phyloP scores from a whole-genome alignment of 2,888 invertebrate genomes.

The Hydrotaea diabolus region DNA sequence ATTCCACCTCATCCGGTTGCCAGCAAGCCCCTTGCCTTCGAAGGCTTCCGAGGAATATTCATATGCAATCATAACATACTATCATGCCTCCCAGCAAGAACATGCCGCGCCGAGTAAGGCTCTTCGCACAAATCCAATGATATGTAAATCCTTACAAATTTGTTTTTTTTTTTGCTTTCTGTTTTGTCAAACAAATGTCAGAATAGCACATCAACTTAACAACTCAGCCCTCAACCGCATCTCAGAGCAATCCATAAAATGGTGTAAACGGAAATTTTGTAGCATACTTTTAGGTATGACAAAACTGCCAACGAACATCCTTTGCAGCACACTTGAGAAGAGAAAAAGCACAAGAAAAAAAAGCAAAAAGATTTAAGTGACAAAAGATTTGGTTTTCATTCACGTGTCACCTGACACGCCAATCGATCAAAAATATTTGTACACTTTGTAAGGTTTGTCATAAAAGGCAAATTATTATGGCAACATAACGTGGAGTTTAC shows the following conservation, averaged over 20 bases:
- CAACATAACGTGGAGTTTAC: background rate
- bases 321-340: background rate
- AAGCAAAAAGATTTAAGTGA: conserved; percentile 52
- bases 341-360: background rate
- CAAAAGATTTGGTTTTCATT: conserved; percentile 57
- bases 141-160: conserved; percentile 67
- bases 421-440: conserved; percentile 58
- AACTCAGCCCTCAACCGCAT: background rate
- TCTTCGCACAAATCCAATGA: conserved; percentile 61
- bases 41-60: background rate
- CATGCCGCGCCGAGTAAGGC: conserved; percentile 17
- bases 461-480: conserved; percentile 37
- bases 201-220: conserved; percentile 36
- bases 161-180: conserved; percentile 22
- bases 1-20: background rate
- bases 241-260: too few relatives aligned
- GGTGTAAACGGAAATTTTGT: background rate
- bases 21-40: background rate
- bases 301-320: conserved; percentile 1
- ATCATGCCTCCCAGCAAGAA: background rate
- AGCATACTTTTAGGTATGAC: conserved; percentile 6
- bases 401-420: conserved; percentile 56
- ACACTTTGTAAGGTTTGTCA: background rate
- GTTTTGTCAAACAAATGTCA: conserved; percentile 57
- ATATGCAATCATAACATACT: conserved; percentile 31